These are phyloP conservation scores for Chiridota heheva DNA, from an alignment of 35 echinoderm and acorn worm genomes.

Conservation along the genomic window DNA sequence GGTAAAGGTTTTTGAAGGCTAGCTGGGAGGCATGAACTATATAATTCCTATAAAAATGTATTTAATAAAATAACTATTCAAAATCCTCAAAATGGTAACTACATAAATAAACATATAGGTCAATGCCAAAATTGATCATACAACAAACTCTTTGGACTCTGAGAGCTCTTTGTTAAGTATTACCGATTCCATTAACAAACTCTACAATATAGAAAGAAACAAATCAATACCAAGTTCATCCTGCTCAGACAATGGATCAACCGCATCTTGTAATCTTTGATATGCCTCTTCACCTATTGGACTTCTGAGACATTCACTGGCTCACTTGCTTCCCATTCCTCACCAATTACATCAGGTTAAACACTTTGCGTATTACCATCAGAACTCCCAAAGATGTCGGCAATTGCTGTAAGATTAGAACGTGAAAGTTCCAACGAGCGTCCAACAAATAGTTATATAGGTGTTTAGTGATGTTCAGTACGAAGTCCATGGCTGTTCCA, in stretches of 20 bases:
- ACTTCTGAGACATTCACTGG: background rate
- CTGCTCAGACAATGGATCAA: background rate
- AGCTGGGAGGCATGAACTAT: too few relatives aligned
- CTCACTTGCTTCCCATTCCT: background rate
- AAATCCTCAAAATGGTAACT: too few relatives aligned
- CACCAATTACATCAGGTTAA: too few relatives aligned
- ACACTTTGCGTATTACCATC: too few relatives aligned
- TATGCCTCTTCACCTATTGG: background rate
- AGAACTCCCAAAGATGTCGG: background rate
- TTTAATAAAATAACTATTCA: too few relatives aligned
- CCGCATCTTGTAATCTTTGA: background rate
- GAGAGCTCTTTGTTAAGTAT: too few relatives aligned
- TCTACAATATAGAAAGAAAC: background rate
- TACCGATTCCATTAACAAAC: conserved; percentile 18
- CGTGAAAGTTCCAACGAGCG: background rate
- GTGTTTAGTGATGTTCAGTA: conserved; percentile 12
- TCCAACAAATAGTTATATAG: background rate
- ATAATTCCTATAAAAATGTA: too few relatives aligned
- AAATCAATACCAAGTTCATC: conserved; percentile 13
- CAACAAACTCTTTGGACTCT: too few relatives aligned
- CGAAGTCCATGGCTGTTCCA: conserved; percentile 27
- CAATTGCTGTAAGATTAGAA: background rate
- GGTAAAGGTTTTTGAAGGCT: too few relatives aligned
- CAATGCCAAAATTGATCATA: too few relatives aligned
- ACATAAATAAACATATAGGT: too few relatives aligned